Evolutionary conservation across 2,113 vertebrate species (phyloP).

Genomic region (Daboia siamensis): DNA sequence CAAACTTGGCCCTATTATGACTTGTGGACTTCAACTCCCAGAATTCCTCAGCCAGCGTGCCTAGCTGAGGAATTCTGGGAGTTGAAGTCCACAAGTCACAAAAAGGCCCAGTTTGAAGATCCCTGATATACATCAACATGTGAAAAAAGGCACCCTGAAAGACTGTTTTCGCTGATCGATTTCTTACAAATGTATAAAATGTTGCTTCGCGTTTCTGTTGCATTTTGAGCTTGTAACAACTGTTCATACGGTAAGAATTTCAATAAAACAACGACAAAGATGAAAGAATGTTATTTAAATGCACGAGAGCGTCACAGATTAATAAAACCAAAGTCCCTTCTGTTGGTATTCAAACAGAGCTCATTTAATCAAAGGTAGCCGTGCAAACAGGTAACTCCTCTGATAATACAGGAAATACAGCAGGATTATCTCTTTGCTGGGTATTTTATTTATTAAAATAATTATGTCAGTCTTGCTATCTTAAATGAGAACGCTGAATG

Average conservation of each 20-base stretch:
- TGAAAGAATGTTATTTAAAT: constrained; percentile 13
- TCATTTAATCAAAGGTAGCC: constrained; percentile 68
- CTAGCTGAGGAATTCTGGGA: no score
- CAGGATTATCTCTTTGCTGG: constrained; percentile 58
- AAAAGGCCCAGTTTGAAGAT: no score
- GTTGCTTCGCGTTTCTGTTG: neutral
- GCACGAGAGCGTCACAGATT: constrained; percentile 27
- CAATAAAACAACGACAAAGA: constrained; percentile 7
- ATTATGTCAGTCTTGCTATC: constrained; percentile 37
- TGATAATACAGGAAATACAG: constrained; percentile 52
- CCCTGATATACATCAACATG: no score
- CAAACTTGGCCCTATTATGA: no score
- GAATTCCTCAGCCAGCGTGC: no score
- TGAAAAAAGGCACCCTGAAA: no score
- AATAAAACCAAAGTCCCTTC: constrained; percentile 54
- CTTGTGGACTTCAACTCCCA: no score
- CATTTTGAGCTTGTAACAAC: neutral
- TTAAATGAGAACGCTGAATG: constrained; percentile 38
- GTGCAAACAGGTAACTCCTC: constrained; percentile 57
- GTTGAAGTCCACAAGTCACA: no score
- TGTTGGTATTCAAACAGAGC: constrained; percentile 62
- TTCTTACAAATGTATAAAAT: neutral
- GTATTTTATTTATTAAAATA: constrained; percentile 58
- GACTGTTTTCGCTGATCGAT: neutral
- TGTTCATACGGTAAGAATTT: neutral